Percentiles rank a stretch among this genome's conserved stretches.
These are phyloP conservation scores for Octodonta nipae DNA, from an alignment of 2,888 invertebrate species.

Conservation along the genomic window DNA sequence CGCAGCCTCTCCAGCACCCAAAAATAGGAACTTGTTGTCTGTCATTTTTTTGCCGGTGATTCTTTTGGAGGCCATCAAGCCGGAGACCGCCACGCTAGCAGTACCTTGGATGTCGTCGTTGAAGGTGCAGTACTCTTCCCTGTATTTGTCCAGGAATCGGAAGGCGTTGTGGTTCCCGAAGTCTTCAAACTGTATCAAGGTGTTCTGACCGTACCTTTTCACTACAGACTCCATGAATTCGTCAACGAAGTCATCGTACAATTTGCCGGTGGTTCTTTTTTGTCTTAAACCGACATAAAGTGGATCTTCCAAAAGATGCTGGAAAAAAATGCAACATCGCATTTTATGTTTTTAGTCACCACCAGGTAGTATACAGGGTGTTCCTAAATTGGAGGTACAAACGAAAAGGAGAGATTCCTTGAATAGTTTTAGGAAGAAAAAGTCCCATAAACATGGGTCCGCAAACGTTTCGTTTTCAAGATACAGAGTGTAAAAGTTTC, in stretches of 20 bases:
- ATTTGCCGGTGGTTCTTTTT: conserved; percentile 65
- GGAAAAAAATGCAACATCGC: no score
- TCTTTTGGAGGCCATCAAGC: conserved; percentile 66
- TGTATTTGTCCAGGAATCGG: conserved; percentile 79
- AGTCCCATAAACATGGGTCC: no score
- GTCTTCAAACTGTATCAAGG: conserved; percentile 74
- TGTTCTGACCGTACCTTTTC: conserved; percentile 72
- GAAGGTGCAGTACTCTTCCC: conserved; percentile 86
- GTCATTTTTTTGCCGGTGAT: conserved; percentile 63
- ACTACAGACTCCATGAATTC: conserved; percentile 95
- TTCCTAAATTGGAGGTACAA: no score
- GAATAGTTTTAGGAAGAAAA: no score
- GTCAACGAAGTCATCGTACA: conserved; percentile 87
- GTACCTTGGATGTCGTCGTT: conserved; percentile 91
- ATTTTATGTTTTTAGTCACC: no score
- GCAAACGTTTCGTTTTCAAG: no score
- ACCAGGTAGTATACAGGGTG: no score
- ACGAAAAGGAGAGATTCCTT: no score
- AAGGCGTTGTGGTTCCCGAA: conserved; percentile 97
- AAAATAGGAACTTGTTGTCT: conserved; percentile 81
- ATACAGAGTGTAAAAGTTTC: no score
- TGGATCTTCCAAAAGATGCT: conserved; percentile 80
- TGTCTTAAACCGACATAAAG: conserved; percentile 87
- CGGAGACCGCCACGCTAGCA: conserved; percentile 89
- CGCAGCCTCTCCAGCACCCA: conserved; percentile 61